Conservation (phyloP, 2,888 invertebrate species). For the Saturnia pavonia region DNA sequence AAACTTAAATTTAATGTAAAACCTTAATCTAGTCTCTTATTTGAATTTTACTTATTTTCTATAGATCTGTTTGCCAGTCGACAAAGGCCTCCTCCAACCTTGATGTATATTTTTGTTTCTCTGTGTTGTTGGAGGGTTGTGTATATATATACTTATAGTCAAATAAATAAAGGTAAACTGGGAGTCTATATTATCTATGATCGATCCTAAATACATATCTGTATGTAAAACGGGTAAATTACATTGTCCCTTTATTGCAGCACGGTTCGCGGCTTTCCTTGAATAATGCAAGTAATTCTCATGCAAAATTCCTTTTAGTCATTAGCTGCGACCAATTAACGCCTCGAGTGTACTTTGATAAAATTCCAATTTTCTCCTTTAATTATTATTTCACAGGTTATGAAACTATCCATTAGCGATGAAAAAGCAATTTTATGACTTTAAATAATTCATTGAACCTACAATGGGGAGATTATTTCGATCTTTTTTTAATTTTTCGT, state of each 20-base stretch:
- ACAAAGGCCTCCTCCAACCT: too few relatives aligned
- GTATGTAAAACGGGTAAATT: constrained; percentile 20
- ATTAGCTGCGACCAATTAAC: constrained; percentile 43
- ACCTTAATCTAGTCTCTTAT: too few relatives aligned
- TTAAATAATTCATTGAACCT: background rate
- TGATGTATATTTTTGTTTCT: too few relatives aligned
- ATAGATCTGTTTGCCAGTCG: too few relatives aligned
- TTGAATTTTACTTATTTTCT: too few relatives aligned
- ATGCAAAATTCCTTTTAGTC: constrained; percentile 50
- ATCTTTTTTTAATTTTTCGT: background rate
- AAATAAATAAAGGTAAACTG: too few relatives aligned
- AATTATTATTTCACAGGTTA: constrained; percentile 10
- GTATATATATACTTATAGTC: too few relatives aligned
- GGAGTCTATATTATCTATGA: background rate
- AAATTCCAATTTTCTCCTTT: constrained; percentile 15
- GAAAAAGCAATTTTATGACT: background rate
- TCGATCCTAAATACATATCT: background rate
- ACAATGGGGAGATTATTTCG: background rate
- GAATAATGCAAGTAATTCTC: constrained; percentile 59
- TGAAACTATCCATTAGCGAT: constrained; percentile 14
- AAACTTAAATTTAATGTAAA: too few relatives aligned
- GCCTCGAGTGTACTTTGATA: constrained; percentile 27
- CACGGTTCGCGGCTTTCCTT: constrained; percentile 14
- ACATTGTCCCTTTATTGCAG: constrained; percentile 18
- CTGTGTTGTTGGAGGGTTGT: too few relatives aligned